phyloP scores from a whole-genome alignment of 2,113 vertebrate genomes.

The Phasianus colchicus region DNA sequence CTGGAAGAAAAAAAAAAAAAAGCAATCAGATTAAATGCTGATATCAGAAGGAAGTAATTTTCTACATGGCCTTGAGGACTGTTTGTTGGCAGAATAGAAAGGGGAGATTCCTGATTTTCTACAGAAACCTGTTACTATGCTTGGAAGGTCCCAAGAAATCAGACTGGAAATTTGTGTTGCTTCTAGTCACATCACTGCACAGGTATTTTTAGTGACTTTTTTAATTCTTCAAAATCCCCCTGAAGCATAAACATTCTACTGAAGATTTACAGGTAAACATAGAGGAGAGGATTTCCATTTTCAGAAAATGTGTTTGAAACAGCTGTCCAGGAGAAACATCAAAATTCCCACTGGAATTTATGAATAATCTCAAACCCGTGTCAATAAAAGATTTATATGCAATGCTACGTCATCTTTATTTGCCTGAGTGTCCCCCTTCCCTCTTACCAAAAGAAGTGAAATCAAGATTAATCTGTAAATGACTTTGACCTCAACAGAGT shows the following conservation, averaged over 20 bases:
- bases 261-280: neutral
- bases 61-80: neutral
- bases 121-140: neutral
- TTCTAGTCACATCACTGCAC: neutral
- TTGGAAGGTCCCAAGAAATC: conserved; percentile 32
- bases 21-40: neutral
- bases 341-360: neutral
- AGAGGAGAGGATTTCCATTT: neutral
- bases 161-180: neutral
- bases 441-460: conserved; percentile 22
- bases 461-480: conserved; percentile 50
- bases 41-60: neutral
- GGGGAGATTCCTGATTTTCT: conserved; percentile 48
- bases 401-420: neutral
- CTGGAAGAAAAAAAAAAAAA: neutral
- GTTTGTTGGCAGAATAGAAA: neutral
- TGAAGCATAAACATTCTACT: neutral
- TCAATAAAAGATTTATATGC: conserved; percentile 21
- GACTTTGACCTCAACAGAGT: conserved; percentile 3
- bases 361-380: neutral
- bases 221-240: neutral
- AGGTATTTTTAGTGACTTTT: conserved; percentile 13
- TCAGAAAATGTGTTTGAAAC: neutral
- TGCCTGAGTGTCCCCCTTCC: neutral
- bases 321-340: neutral